phyloP scores from a whole-genome alignment of 92 coral and sea anemone species.

The Bergia sp. region DNA sequence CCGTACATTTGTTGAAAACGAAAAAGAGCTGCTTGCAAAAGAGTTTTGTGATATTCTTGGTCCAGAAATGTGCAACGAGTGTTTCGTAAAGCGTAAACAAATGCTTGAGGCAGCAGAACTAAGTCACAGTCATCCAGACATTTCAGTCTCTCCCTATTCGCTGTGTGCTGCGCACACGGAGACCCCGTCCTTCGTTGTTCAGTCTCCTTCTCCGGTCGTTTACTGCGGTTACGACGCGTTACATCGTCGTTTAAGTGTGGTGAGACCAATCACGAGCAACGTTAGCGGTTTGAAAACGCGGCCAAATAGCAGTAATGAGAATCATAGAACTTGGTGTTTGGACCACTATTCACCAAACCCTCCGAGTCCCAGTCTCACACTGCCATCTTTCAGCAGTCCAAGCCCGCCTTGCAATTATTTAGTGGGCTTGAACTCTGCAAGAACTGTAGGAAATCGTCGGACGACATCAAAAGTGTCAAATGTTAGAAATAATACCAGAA shows the following conservation, averaged over 20 bases:
- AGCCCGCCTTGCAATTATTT: conserved; percentile 2
- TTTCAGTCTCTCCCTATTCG: conserved; percentile 72
- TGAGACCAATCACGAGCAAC: conserved; percentile 39
- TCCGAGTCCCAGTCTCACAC: conserved; percentile 8
- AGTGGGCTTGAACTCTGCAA: background rate
- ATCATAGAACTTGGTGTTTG: background rate
- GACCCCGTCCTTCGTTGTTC: background rate
- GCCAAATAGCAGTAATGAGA: conserved; percentile 62
- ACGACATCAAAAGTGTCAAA: background rate
- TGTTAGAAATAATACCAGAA: background rate
- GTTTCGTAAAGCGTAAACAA: conserved; percentile 65
- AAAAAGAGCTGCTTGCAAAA: conserved; percentile 55
- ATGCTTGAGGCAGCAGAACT: conserved; percentile 58
- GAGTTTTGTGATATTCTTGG: conserved; percentile 86
- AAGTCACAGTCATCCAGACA: conserved; percentile 61
- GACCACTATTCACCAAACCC: background rate
- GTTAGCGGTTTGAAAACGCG: conserved; percentile 60
- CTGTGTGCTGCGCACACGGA: conserved; percentile 69
- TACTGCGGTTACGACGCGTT: conserved; percentile 57
- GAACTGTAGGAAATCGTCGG: background rate
- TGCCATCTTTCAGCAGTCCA: conserved; percentile 23
- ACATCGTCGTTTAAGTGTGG: conserved; percentile 49
- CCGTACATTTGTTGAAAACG: conserved; percentile 44
- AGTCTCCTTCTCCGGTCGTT: conserved; percentile 45
- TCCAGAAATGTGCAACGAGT: conserved; percentile 74